phyloP scores from a whole-genome alignment of 1,140 invertebrate species.

The Stegodyphus dumicola region DNA sequence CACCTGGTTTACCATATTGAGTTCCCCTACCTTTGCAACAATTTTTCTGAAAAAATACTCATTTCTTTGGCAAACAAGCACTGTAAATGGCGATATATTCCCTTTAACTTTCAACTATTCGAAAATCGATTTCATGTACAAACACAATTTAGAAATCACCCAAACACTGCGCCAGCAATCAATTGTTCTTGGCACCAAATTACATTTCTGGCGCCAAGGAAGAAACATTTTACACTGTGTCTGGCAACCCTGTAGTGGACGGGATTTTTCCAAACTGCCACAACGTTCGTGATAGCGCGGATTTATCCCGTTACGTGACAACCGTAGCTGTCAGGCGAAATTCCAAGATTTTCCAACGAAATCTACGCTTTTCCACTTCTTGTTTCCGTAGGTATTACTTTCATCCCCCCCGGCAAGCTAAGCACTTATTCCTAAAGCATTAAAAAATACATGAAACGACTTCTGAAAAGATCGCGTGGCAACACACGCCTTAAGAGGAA shows the following conservation, averaged over 20 bases:
- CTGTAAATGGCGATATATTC: too few species aligned
- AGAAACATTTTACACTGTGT: not conserved
- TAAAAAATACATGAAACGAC: not conserved
- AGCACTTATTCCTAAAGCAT: not conserved
- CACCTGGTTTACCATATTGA: too few species aligned
- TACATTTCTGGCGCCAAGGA: not conserved
- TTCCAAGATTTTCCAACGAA: constrained; percentile 49
- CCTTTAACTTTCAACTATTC: too few species aligned
- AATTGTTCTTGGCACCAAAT: too few species aligned
- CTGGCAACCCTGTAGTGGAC: constrained; percentile 30
- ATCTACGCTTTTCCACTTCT: not conserved
- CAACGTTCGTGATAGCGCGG: constrained; percentile 39
- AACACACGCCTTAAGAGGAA: not conserved
- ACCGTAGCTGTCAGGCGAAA: constrained; percentile 41
- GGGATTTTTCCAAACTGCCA: constrained; percentile 33
- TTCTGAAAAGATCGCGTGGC: constrained; percentile 4
- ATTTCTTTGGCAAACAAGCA: too few species aligned
- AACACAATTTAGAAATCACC: too few species aligned
- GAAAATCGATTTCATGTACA: too few species aligned
- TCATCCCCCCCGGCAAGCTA: not conserved
- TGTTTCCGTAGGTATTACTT: not conserved
- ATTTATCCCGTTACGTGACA: constrained; percentile 60
- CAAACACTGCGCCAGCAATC: too few species aligned
- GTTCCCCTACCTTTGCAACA: too few species aligned
- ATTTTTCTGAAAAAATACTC: too few species aligned